phyloP scores from a whole-genome alignment of 2,888 invertebrate species.

The Tineola bisselliella region DNA sequence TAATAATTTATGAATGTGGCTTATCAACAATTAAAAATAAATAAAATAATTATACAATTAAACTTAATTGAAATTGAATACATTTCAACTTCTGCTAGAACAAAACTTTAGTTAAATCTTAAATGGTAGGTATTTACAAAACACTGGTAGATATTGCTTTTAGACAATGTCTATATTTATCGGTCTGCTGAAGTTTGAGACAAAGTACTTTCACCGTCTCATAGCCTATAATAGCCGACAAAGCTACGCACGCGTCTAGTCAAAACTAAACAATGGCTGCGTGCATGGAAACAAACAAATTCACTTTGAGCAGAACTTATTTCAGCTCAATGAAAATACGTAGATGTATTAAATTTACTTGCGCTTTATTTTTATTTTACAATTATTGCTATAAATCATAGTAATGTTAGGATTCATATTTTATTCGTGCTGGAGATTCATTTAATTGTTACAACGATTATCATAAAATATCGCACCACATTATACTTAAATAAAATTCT shows the following conservation, averaged over 20 bases:
- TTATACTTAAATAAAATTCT: constrained; percentile 5
- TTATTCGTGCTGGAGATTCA: too few species aligned
- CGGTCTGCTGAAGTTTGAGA: not conserved
- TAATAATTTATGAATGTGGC: not conserved
- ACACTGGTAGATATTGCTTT: not conserved
- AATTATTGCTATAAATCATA: too few species aligned
- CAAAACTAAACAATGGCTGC: constrained; percentile 15
- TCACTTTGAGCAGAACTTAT: not conserved
- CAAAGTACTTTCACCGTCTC: not conserved
- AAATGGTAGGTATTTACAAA: too few species aligned
- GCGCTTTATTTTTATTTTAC: too few species aligned
- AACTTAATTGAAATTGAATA: too few species aligned
- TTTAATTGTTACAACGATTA: too few species aligned
- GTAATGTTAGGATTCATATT: too few species aligned
- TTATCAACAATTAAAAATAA: too few species aligned
- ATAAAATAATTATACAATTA: too few species aligned
- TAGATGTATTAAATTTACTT: too few species aligned
- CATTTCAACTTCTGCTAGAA: too few species aligned
- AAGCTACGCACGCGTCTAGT: constrained; percentile 29
- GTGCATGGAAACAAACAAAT: constrained; percentile 5
- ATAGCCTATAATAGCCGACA: not conserved
- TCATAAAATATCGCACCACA: not conserved
- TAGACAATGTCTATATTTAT: not conserved
- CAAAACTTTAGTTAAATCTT: too few species aligned
- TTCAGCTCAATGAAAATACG: not conserved